Conservation (phyloP, 2,797 vertebrate genomes). For the Sardinella longiceps region DNA sequence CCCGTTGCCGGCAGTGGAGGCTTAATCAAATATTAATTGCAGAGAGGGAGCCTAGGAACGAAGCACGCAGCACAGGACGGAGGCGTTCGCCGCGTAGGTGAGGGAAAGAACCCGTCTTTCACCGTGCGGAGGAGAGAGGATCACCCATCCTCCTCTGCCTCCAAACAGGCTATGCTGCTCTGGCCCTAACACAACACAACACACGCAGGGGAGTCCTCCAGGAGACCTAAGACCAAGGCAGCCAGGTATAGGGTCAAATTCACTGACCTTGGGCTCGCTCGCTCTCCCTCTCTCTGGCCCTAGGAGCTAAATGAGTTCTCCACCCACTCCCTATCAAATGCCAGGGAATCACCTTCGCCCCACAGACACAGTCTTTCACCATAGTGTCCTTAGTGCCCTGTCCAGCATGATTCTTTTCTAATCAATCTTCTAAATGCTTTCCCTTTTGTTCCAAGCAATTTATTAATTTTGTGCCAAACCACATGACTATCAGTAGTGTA, state of each 20-base stretch:
- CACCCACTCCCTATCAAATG: slow-evolving; percentile 1
- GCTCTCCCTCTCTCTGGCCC: slow-evolving; percentile 32
- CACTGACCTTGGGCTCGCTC: slow-evolving; percentile 47
- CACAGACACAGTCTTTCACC: slow-evolving; percentile 3
- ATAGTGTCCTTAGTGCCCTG: neutral
- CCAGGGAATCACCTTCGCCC: slow-evolving; percentile 4
- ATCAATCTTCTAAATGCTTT: neutral
- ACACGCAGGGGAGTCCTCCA: slow-evolving; percentile 44
- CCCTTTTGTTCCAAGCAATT: neutral
- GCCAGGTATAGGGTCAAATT: slow-evolving; percentile 53
- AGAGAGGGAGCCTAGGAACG: slow-evolving; percentile 33
- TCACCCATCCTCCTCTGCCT: slow-evolving; percentile 44
- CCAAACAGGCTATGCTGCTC: neutral
- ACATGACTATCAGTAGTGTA: neutral
- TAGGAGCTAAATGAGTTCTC: slow-evolving; percentile 1
- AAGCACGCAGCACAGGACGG: slow-evolving; percentile 42
- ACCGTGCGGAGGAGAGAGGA: slow-evolving; percentile 51
- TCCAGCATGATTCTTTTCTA: neutral
- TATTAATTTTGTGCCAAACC: neutral
- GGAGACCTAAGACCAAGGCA: slow-evolving; percentile 39
- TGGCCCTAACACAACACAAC: slow-evolving; percentile 30
- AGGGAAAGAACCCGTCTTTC: slow-evolving; percentile 65
- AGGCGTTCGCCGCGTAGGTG: slow-evolving; percentile 66
- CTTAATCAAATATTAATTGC: slow-evolving; percentile 77
- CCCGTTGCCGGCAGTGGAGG: slow-evolving; percentile 60